Evolutionary conservation across 2,113 vertebrate genomes (phyloP).

Genomic region (Rhinichthys klamathensis): DNA sequence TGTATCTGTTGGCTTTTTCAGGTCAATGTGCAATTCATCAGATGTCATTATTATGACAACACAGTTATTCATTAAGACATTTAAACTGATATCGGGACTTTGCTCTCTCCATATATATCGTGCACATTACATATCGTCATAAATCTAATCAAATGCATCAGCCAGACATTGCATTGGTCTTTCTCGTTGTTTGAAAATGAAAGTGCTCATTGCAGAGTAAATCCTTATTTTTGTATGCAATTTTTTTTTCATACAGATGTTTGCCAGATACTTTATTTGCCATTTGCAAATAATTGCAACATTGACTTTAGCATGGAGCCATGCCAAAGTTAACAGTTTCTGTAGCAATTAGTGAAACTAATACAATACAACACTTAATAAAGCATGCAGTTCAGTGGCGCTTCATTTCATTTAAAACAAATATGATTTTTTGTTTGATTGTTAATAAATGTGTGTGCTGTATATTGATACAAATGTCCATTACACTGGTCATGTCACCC

Average conservation of each 20-base stretch:
- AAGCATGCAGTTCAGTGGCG: conserved; percentile 40
- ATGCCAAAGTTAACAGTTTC: conserved; percentile 25
- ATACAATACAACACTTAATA: conserved; percentile 14
- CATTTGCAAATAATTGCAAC: conserved; percentile 21
- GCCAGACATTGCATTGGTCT: conserved; percentile 22
- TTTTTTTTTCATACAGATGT: conserved; percentile 66
- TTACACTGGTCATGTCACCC: conserved; percentile 26
- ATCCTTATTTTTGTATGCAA: conserved; percentile 72
- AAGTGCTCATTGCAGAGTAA: conserved; percentile 45
- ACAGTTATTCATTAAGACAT: conserved; percentile 28
- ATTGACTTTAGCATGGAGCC: conserved; percentile 42
- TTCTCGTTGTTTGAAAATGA: conserved; percentile 30
- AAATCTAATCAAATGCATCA: conserved; percentile 35
- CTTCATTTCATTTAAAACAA: conserved; percentile 26
- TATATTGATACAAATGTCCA: conserved; percentile 27
- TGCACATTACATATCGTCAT: not conserved
- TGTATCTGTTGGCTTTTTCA: conserved; percentile 7
- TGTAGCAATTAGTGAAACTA: conserved; percentile 21
- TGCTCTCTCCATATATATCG: not conserved
- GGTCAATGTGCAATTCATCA: conserved; percentile 34
- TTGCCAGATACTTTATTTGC: conserved; percentile 35
- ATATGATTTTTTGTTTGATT: conserved; percentile 13
- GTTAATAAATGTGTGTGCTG: conserved; percentile 30
- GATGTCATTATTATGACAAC: not conserved
- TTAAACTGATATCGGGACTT: not conserved